These are phyloP conservation scores for Phataginus tetradactyla DNA, from an alignment of 2,797 vertebrate species.

Conservation along the genomic window DNA sequence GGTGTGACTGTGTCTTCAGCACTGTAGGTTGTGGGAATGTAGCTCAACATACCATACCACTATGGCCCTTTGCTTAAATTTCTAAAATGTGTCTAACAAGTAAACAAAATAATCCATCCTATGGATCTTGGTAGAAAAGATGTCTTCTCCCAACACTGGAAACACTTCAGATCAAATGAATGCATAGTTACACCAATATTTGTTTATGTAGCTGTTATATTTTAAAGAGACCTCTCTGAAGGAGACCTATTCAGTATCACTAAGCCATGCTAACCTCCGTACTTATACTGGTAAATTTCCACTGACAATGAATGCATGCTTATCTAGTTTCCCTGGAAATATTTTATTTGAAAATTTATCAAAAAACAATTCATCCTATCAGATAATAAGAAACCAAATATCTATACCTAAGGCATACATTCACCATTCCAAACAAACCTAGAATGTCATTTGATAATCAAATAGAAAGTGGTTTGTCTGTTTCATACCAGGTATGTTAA, in stretches of 20 bases:
- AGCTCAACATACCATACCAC: not conserved
- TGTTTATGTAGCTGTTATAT: not conserved
- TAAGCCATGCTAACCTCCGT: not conserved
- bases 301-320: not conserved
- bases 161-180: not conserved
- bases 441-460: constrained; percentile 14
- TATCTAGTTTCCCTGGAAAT: not conserved
- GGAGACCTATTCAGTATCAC: not conserved
- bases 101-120: not conserved
- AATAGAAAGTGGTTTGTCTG: not conserved
- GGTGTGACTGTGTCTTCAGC: not conserved
- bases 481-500: not conserved
- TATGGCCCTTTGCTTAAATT: not conserved
- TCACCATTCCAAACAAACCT: not conserved
- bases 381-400: constrained; percentile 40
- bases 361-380: not conserved
- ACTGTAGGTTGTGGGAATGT: not conserved
- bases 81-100: not conserved
- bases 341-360: constrained; percentile 34
- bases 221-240: not conserved
- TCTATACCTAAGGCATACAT: not conserved
- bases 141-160: not conserved
- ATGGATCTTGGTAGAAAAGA: not conserved
- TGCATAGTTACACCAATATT: not conserved
- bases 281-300: not conserved